phyloP scores from a whole-genome alignment of 1,140 invertebrate genomes.

The Episyrphus balteatus region DNA sequence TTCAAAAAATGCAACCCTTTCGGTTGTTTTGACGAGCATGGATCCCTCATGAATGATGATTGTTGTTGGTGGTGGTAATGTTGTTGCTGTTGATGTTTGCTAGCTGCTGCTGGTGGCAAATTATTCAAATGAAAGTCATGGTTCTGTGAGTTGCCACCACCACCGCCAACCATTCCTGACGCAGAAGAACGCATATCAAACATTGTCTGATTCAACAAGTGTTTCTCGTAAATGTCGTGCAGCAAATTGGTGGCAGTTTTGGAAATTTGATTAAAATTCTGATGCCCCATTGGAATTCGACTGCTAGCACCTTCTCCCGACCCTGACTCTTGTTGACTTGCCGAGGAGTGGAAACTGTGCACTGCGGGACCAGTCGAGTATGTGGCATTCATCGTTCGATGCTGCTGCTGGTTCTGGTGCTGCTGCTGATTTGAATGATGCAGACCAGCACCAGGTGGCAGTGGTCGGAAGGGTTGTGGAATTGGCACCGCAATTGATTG shows the following conservation, averaged over 20 bases:
- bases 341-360: not conserved
- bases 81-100: slow-evolving; percentile 6
- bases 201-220: slow-evolving; percentile 15
- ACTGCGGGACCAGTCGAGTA: not conserved
- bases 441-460: not conserved
- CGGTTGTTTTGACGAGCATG: not conserved
- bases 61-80: slow-evolving; percentile 4
- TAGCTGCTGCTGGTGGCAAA: not conserved
- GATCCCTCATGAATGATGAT: not conserved
- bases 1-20: slow-evolving; percentile 5
- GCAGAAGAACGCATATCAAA: slow-evolving; percentile 5
- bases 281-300: not conserved
- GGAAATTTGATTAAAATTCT: slow-evolving; percentile 16
- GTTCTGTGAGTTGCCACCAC: not conserved
- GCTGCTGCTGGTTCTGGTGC: slow-evolving; percentile 1
- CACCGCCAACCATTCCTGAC: not conserved
- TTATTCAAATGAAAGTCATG: slow-evolving; percentile 1
- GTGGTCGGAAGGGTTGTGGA: slow-evolving; percentile 1
- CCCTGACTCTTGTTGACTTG: not conserved
- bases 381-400: slow-evolving; percentile 1
- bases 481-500: slow-evolving; percentile 8
- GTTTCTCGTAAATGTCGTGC: slow-evolving; percentile 14
- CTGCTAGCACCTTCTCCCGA: not conserved
- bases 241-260: slow-evolving; percentile 15
- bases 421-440: not conserved